These are phyloP conservation scores for Gnathonemus longibarbis DNA, from an alignment of 2,113 vertebrate genomes.

Conservation along the genomic window DNA sequence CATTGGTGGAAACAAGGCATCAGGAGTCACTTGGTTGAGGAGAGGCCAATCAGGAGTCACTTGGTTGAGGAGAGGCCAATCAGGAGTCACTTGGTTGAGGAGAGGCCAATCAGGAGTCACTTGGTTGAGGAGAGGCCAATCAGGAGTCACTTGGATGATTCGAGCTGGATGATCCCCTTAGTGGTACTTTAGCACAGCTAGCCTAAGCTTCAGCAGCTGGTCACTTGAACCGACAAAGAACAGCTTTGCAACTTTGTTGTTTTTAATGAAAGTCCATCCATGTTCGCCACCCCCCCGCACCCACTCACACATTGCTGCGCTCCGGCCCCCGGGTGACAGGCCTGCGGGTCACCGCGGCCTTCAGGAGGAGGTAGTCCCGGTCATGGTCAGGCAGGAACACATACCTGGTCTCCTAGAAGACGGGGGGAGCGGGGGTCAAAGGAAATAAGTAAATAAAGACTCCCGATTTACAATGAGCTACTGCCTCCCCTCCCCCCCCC, in stretches of 20 bases:
- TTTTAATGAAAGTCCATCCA: too few species aligned
- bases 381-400: slow-evolving; percentile 68
- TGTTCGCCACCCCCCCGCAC: too few species aligned
- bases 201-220: too few species aligned
- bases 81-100: too few species aligned
- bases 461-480: background rate
- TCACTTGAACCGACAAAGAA: too few species aligned
- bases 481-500: background rate
- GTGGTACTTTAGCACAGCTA: too few species aligned
- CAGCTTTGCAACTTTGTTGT: too few species aligned
- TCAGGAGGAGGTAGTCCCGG: slow-evolving; percentile 64
- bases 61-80: too few species aligned
- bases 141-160: background rate
- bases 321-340: slow-evolving; percentile 48
- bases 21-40: too few species aligned
- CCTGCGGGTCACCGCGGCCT: slow-evolving; percentile 49
- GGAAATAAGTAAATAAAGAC: background rate
- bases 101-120: too few species aligned
- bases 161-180: background rate
- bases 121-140: too few species aligned
- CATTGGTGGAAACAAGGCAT: background rate
- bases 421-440: background rate
- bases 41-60: too few species aligned
- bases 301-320: slow-evolving; percentile 38
- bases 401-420: slow-evolving; percentile 60